These are phyloP conservation scores for Sciurus carolinensis DNA, from an alignment of 2,797 vertebrate species.

Conservation along the genomic window DNA sequence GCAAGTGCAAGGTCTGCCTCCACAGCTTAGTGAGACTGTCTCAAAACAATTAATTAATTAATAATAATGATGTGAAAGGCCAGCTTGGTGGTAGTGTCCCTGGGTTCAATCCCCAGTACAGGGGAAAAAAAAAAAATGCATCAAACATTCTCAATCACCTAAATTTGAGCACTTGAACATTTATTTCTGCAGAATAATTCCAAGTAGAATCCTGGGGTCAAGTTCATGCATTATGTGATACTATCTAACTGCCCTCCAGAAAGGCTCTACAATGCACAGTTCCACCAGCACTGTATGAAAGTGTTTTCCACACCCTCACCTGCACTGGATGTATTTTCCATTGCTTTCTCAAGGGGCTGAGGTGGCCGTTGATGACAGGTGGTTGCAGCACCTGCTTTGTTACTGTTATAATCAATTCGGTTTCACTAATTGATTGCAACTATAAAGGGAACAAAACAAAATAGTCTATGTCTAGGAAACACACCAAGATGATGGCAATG, in stretches of 20 bases:
- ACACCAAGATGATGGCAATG: not conserved
- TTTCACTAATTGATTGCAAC: slow-evolving; percentile 33
- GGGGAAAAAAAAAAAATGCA: not conserved
- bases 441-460: slow-evolving; percentile 52
- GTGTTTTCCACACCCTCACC: not conserved
- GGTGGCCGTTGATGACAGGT: no score
- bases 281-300: not conserved
- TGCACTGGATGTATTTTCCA: not conserved
- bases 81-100: not conserved
- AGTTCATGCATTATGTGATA: not conserved
- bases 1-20: not conserved
- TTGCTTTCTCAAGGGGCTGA: not conserved
- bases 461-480: slow-evolving; percentile 16
- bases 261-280: not conserved
- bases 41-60: no score
- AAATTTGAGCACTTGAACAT: not conserved
- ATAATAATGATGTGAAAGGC: no score
- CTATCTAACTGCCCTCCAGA: not conserved
- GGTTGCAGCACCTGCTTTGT: not conserved
- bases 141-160: not conserved
- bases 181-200: not conserved
- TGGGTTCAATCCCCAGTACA: no score
- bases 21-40: not conserved
- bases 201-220: not conserved
- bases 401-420: slow-evolving; percentile 9